Evolutionary conservation across 2,113 vertebrate species (phyloP).

Genomic region (Myiagra hebetior): DNA sequence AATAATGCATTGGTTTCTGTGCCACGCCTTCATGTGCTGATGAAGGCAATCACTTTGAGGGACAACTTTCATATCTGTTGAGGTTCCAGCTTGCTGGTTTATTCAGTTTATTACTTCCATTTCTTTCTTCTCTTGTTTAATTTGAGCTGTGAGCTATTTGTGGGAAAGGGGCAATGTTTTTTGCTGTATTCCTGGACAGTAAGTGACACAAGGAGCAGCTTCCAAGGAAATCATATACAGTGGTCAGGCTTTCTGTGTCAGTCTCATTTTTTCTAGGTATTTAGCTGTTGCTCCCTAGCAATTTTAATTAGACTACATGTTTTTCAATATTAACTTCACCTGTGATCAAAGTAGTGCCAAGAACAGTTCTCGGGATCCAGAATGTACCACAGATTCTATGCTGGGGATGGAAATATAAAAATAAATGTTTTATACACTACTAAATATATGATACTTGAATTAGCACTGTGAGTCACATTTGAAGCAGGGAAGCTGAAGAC

Average conservation of each 20-base stretch:
- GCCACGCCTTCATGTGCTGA: not conserved
- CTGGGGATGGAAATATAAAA: conserved; percentile 13
- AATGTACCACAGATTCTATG: not conserved
- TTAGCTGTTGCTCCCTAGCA: not conserved
- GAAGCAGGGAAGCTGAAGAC: not conserved
- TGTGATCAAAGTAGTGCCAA: not conserved
- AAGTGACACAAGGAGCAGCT: not conserved
- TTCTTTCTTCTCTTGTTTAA: not conserved
- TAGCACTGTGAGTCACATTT: not conserved
- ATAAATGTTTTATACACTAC: not conserved
- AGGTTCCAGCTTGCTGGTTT: not conserved
- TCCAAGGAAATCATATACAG: not conserved
- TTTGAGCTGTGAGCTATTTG: not conserved
- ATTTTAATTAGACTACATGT: not conserved
- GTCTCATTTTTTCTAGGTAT: not conserved
- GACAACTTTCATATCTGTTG: not conserved
- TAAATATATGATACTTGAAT: conserved; percentile 6
- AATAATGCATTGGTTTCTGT: not conserved
- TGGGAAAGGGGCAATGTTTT: not conserved
- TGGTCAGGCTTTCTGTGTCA: not conserved
- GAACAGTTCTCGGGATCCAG: not conserved
- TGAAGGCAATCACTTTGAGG: not conserved
- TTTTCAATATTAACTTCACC: not conserved
- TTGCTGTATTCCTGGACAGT: not conserved
- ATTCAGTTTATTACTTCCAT: not conserved